Evolutionary conservation across 2,888 invertebrate genomes (phyloP).

Genomic region (Orchestes rusci): DNA sequence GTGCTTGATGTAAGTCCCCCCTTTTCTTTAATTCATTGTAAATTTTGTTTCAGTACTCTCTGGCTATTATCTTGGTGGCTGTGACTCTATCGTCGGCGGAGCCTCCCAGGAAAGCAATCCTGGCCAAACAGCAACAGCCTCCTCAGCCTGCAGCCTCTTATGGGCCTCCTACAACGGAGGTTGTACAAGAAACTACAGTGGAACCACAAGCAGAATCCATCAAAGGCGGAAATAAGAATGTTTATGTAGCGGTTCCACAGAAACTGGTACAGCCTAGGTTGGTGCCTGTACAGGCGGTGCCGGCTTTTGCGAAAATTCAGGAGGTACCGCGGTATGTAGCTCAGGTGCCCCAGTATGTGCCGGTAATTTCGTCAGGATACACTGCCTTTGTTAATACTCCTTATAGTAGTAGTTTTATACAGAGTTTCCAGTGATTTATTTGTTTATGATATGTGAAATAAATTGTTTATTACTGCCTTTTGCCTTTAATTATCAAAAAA

Average conservation of each 20-base stretch:
- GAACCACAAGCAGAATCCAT: slow-evolving; percentile 27
- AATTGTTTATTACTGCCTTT: not conserved
- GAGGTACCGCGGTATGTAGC: slow-evolving; percentile 13
- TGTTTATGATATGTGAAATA: not conserved
- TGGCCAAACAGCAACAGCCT: slow-evolving; percentile 20
- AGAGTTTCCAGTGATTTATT: slow-evolving; percentile 31
- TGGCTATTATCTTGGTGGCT: slow-evolving; percentile 38
- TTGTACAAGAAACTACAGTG: slow-evolving; percentile 31
- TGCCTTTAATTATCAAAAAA: no score
- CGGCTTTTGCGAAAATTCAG: slow-evolving; percentile 20
- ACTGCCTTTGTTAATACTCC: slow-evolving; percentile 31
- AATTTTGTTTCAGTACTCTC: slow-evolving; percentile 1
- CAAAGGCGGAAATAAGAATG: no score
- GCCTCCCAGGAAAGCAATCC: slow-evolving; percentile 41
- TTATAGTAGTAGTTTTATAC: slow-evolving; percentile 33
- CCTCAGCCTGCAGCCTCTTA: slow-evolving; percentile 25
- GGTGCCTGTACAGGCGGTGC: slow-evolving; percentile 30
- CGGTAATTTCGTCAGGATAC: slow-evolving; percentile 24
- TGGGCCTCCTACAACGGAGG: slow-evolving; percentile 32
- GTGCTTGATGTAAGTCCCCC: slow-evolving; percentile 34
- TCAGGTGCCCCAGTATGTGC: slow-evolving; percentile 8
- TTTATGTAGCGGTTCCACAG: slow-evolving; percentile 36
- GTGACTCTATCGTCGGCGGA: slow-evolving; percentile 44
- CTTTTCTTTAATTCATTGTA: not conserved
- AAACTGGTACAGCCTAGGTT: slow-evolving; percentile 24